Evolutionary conservation across 1,140 invertebrate genomes (phyloP).

Genomic region (Ceratoteleas bidentatus): DNA sequence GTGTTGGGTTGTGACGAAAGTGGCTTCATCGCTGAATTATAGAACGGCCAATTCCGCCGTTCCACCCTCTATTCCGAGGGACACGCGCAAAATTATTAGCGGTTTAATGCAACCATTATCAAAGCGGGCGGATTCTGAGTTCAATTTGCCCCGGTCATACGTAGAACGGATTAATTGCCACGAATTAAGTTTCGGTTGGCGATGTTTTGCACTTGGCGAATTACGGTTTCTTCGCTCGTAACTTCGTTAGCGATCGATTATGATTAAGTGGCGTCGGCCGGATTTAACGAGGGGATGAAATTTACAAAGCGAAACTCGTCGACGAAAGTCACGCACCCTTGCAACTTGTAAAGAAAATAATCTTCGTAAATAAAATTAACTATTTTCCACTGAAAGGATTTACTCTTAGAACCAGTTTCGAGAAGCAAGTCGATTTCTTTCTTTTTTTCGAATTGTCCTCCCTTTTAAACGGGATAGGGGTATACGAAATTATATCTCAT

Average conservation of each 20-base stretch:
- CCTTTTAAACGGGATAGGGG: too few relatives aligned
- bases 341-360: background rate
- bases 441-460: too few relatives aligned
- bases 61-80: slow-evolving; percentile 16
- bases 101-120: slow-evolving; percentile 59
- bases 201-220: slow-evolving; percentile 44
- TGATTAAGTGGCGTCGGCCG: slow-evolving; percentile 30
- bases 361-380: too few relatives aligned
- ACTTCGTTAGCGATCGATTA: slow-evolving; percentile 45
- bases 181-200: slow-evolving; percentile 46
- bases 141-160: slow-evolving; percentile 38
- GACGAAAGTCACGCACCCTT: too few relatives aligned
- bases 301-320: slow-evolving; percentile 2
- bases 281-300: slow-evolving; percentile 19
- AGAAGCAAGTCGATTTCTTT: too few relatives aligned
- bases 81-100: slow-evolving; percentile 55
- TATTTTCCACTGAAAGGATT: too few relatives aligned
- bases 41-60: slow-evolving; percentile 43
- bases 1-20: slow-evolving; percentile 57
- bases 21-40: slow-evolving; percentile 60
- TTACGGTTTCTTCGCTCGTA: slow-evolving; percentile 45
- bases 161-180: slow-evolving; percentile 46
- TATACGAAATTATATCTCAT: too few relatives aligned
- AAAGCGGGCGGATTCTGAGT: slow-evolving; percentile 41
- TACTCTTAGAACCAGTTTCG: too few relatives aligned